Conservation (phyloP, 2,888 invertebrate species). For the Leistus spinibarbis region DNA sequence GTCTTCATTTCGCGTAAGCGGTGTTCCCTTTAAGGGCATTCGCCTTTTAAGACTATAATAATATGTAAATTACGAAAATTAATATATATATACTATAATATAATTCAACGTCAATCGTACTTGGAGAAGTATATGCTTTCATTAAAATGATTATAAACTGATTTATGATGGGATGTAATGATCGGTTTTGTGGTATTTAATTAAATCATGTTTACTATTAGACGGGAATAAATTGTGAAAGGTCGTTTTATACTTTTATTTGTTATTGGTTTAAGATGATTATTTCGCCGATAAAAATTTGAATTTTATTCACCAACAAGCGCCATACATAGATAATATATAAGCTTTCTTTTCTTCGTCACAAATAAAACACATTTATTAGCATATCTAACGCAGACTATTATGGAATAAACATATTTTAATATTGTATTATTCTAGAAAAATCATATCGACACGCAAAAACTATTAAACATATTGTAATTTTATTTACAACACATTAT, state of each 20-base stretch:
- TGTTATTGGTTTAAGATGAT: not conserved
- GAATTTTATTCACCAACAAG: not conserved
- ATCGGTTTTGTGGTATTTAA: constrained; percentile 21
- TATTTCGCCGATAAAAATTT: not conserved
- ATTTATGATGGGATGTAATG: constrained; percentile 30
- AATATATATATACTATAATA: constrained; percentile 8
- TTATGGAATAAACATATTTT: no score
- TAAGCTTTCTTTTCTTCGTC: not conserved
- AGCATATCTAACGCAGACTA: no score
- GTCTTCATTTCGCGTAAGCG: not conserved
- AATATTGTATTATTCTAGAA: no score
- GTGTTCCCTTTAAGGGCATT: not conserved
- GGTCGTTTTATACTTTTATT: constrained; percentile 16
- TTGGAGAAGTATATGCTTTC: constrained; percentile 18
- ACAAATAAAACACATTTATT: not conserved
- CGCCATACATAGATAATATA: not conserved
- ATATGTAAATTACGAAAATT: constrained; percentile 18
- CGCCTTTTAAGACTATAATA: not conserved
- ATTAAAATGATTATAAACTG: constrained; percentile 26
- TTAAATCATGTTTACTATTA: constrained; percentile 13
- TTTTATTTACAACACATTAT: no score
- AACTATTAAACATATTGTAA: no score
- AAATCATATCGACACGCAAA: no score
- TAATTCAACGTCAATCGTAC: constrained; percentile 22
- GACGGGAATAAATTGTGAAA: constrained; percentile 15